Conservation (phyloP, 2,797 vertebrate genomes). For the Rhabdomys pumilio region DNA sequence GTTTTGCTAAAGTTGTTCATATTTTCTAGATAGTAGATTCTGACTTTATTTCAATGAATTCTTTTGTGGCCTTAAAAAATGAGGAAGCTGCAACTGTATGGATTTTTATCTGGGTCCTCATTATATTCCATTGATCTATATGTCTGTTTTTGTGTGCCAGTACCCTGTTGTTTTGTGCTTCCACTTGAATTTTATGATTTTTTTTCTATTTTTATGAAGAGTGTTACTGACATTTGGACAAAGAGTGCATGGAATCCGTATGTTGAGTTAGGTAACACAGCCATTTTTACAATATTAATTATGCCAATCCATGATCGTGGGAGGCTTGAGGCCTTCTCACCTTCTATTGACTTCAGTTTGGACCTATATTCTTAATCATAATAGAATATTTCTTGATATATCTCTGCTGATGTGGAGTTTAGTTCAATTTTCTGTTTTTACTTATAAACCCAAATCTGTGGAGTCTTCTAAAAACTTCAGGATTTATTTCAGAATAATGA, state of each 20-base stretch:
- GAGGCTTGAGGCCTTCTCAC: not conserved
- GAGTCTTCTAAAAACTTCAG: slow-evolving; percentile 1
- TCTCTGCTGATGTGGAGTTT: slow-evolving; percentile 31
- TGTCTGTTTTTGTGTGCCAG: not conserved
- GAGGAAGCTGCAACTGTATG: not conserved
- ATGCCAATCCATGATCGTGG: not conserved
- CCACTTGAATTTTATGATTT: not conserved
- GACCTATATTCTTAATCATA: not conserved
- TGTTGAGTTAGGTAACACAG: not conserved
- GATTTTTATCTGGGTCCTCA: not conserved
- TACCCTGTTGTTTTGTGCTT: not conserved
- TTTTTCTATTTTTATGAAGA: not conserved
- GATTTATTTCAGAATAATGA: slow-evolving; percentile 42
- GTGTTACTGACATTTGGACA: not conserved
- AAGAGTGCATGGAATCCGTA: not conserved
- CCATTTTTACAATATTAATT: not conserved
- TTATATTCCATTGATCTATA: not conserved
- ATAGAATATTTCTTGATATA: not conserved
- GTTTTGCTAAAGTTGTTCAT: not conserved
- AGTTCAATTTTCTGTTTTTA: not conserved
- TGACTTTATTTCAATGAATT: not conserved
- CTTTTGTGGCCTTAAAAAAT: not conserved
- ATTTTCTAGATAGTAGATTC: not conserved
- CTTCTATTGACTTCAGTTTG: not conserved
- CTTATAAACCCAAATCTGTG: slow-evolving; percentile 26